Base-by-base conservation (phyloP, 2,113 vertebrate genomes). In the Alaudala cheleensis region DNA sequence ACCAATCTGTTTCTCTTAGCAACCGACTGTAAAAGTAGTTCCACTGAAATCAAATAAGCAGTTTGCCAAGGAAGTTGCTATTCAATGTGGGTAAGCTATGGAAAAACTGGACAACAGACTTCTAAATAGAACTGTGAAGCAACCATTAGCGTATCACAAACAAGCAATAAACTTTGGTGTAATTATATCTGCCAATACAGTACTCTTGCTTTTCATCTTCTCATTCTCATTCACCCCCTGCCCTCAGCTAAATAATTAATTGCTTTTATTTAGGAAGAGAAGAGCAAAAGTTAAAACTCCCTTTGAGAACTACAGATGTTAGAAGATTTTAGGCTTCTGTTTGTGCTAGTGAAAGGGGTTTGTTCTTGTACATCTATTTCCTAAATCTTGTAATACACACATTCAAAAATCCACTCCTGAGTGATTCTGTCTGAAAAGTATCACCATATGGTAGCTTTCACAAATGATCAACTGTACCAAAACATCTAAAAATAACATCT, bases 401-500 rank as follows among this genome's bases (percentile, higher is more conserved):
- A 2, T 58, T 72, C 7, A 76, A 86, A 92, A 95, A 76, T 74
- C 87, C 64, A 53, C 70, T 92, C 81, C 83, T 92, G 81, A 96
- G 88, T 77, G 76, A 90, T 86, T 95, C 89, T 78, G 14, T 88
- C 95, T 95, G 86, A 74, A 67, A 95, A 94, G 71, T 78, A 83
- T 49, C 70, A 84, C 96, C 95, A 95, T 95, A 96, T 95, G 96
- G 91, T 47, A 82, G 70, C 86, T 96, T 96, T 95, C 93, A 95
- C 93, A 96, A 97, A 92, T 92, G 79, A 96, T 96, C 91, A 94
- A 92, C 96, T 96, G 92, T 97, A 97, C 91, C 82, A 86, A 96
- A 97, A 96, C 95, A 95, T 87, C 96, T 96, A 97, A 97, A 97
- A 97, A 95, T 97, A 96, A 81, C 66, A 82, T 91, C 76, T 90